Conservation (phyloP, 1,140 invertebrate genomes). For the Macrobrachium nipponense region DNA sequence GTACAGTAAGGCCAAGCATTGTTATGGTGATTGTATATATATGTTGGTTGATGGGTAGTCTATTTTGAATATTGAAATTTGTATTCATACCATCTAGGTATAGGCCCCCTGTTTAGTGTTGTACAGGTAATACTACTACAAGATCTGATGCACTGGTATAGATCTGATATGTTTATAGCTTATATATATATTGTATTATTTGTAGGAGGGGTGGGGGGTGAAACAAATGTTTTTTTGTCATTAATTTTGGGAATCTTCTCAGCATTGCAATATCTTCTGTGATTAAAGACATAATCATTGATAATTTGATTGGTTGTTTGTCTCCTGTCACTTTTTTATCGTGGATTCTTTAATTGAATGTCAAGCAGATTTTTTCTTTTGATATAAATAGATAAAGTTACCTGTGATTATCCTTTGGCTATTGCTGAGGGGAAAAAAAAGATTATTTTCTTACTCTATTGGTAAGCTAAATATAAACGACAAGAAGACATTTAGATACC, state of each 20-base stretch:
- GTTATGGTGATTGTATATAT: constrained; percentile 57
- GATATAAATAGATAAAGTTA: too few species aligned
- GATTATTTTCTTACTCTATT: too few species aligned
- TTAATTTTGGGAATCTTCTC: constrained; percentile 33
- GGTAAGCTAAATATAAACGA: too few species aligned
- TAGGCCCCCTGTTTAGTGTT: constrained; percentile 47
- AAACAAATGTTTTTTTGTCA: constrained; percentile 22
- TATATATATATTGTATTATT: constrained; percentile 20
- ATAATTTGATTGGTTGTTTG: background rate
- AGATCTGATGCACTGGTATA: constrained; percentile 48
- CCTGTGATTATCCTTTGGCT: too few species aligned
- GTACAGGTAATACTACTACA: constrained; percentile 44
- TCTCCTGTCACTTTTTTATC: background rate
- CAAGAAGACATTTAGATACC: constrained; percentile 13
- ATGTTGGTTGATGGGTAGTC: constrained; percentile 62
- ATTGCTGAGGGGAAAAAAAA: too few species aligned
- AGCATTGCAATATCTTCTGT: constrained; percentile 1
- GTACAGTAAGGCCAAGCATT: constrained; percentile 56
- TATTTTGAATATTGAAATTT: constrained; percentile 63
- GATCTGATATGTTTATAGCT: constrained; percentile 48
- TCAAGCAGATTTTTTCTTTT: background rate
- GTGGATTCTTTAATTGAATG: background rate
- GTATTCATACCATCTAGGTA: constrained; percentile 52
- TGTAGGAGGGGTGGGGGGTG: constrained; percentile 26
- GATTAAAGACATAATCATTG: too few species aligned